Base-by-base conservation (phyloP, 2,888 invertebrate species). In the Anaspis maculata region DNA sequence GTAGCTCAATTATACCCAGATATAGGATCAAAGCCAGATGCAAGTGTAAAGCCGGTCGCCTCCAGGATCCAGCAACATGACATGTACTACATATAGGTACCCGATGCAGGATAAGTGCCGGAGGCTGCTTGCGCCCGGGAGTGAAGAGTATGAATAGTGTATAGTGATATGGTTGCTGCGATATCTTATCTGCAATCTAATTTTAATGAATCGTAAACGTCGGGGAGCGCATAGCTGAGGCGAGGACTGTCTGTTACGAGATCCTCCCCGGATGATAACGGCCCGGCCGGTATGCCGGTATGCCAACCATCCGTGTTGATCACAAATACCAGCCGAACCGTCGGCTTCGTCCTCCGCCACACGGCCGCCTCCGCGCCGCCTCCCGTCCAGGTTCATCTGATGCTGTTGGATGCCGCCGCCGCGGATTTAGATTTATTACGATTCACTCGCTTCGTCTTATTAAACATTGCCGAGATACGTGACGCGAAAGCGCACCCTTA, bases 131-230 rank as follows among this genome's bases (percentile, higher is more conserved):
- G n/a, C n/a, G n/a, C n/a, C n/a, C n/a, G 19, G 6, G 31, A 42
- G 39, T 40, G 36, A 39, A 33, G 39, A 39, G 37, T 33, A 39
- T 37, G 35, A 42, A 37, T 39, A 40, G 37, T 30, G 31, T 45
- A n/a, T n/a, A 40, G 45, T 46, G 46, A 45, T 41, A 42, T 42
- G 35, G 39, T 36, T 41, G 41, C 36, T 51, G 40, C 34, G 29
- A 39, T 42, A 56, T 53, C 56, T 57, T 57, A 56, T 57, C 57
- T 47, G 56, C 53, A 54, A 58, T 58, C 56, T 56, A 57, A 58
- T 57, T 58, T 57, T 57, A 59, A 59, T 59, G 57, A 59, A 59
- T 58, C 57, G 55, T 57, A 57, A 57, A 56, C 47, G 59, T 57
- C 58, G 52, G 45, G 53, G 46, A 48, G 44, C 53, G 51, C 55